Percentiles rank a stretch among this genome's conserved stretches.
Evolutionary conservation across 2,797 vertebrate genomes (phyloP).

Genomic region (Smutsia gigantea): DNA sequence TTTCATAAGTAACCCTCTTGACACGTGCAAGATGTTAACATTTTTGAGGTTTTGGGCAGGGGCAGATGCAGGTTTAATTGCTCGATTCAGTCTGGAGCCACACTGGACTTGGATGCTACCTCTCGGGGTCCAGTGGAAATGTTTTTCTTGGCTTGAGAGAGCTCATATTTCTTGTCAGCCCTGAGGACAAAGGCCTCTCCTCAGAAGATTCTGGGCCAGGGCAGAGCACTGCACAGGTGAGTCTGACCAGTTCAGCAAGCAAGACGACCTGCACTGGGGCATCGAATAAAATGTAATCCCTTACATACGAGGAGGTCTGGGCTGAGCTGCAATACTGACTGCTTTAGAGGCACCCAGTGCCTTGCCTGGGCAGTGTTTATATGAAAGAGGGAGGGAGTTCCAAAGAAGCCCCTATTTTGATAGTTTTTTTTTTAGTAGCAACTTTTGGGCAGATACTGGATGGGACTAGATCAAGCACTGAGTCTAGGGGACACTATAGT

Average conservation of each 20-base stretch:
- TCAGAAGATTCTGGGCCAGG: background rate
- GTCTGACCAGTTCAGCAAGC: background rate
- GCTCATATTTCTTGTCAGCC: slow-evolving; percentile 2
- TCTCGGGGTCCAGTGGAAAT: slow-evolving; percentile 28
- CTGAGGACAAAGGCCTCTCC: slow-evolving; percentile 10
- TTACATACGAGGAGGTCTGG: background rate
- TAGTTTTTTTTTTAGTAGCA: background rate
- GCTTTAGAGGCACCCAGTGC: background rate
- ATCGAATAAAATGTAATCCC: background rate
- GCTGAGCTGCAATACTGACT: background rate
- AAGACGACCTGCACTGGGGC: accelerated
- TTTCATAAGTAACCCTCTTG: slow-evolving; percentile 86
- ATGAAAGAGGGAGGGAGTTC: background rate
- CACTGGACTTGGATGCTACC: slow-evolving; percentile 40
- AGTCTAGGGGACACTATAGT: background rate
- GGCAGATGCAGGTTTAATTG: slow-evolving; percentile 70
- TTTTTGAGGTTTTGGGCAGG: slow-evolving; percentile 80
- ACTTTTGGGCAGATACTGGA: background rate
- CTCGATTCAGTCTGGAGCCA: slow-evolving; percentile 75
- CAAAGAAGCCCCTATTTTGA: slow-evolving; percentile 21
- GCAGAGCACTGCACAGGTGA: slow-evolving; percentile 12
- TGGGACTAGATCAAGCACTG: background rate
- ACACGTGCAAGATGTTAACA: slow-evolving; percentile 81
- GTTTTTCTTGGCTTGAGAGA: slow-evolving; percentile 73
- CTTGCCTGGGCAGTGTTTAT: background rate